Evolutionary conservation across 23 tunicate species (phyloP), one percentile per base, ranked within the genome.

Genomic region (Styela clava): DNA sequence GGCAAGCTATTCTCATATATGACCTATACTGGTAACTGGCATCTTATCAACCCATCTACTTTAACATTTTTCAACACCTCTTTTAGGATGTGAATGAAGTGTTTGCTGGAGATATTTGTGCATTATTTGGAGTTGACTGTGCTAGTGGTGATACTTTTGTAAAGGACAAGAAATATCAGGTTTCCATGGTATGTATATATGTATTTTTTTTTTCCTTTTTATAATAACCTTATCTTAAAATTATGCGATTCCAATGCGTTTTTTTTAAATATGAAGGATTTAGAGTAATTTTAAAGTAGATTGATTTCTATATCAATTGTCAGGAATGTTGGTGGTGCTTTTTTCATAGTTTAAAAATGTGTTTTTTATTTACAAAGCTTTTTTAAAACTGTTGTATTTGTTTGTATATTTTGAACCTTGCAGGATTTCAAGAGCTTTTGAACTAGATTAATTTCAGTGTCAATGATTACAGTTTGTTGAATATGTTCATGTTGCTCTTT

Each of bases 21-120:
- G n/a, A n/a, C n/a, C n/a, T n/a, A n/a, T n/a, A n/a, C n/a, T n/a
- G n/a, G n/a, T n/a, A n/a, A n/a, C n/a, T n/a, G n/a, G n/a, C n/a
- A n/a, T n/a, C n/a, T n/a, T n/a, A n/a, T n/a, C n/a, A n/a, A n/a
- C n/a, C n/a, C n/a, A n/a, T n/a, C n/a, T n/a, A n/a, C n/a, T n/a
- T n/a, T n/a, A n/a, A n/a, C n/a, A n/a, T 25, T 67, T 25, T 16
- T 29, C 71, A 1, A 25, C 12, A 67, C 19, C 69, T 68, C 33
- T 69, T 82, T 2, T 76, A 93, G 98, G 98, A 93, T 35, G 52
- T 93, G 2, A 26, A 69, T 2, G 77, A 85, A 29, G 85, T 74
- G 18, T 88, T 67, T 78, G 93, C 98, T 24, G 98, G 98, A 1
- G 98, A 93, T 52, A 93, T 93, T 69, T 93, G 98, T 51, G 98